Evolutionary conservation across 2,113 vertebrate species (phyloP).

Genomic region (Crotalus helleri): DNA sequence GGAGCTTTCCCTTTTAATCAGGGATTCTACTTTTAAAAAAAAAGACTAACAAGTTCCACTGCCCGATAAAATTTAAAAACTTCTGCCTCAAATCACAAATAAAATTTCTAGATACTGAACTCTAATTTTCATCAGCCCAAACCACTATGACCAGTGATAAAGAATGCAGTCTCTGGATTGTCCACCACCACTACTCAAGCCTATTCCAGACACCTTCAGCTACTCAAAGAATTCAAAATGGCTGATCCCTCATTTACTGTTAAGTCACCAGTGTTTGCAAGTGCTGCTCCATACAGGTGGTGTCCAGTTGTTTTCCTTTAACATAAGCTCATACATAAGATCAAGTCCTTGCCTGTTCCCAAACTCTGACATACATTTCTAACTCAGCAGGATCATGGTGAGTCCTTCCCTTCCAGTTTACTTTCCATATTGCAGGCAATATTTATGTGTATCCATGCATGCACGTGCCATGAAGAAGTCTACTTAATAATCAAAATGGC

Average conservation of each 20-base stretch:
- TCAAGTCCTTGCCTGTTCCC: background rate
- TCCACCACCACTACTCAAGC: background rate
- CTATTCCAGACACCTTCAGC: background rate
- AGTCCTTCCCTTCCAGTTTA: background rate
- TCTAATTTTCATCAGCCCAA: background rate
- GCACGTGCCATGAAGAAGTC: background rate
- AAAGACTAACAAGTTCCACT: too few relatives aligned
- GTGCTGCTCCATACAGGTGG: background rate
- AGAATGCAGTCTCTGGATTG: background rate
- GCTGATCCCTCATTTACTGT: background rate
- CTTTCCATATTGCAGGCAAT: background rate
- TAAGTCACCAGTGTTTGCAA: background rate
- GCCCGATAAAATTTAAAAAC: too few relatives aligned
- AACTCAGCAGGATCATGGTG: background rate
- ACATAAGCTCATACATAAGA: background rate
- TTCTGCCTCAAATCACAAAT: too few relatives aligned
- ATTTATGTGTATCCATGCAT: too few relatives aligned
- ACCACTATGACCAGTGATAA: background rate
- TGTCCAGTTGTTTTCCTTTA: background rate
- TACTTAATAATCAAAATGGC: background rate
- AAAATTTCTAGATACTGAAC: too few relatives aligned
- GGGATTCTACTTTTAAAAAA: too few relatives aligned
- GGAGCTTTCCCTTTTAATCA: too few relatives aligned
- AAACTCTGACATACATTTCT: background rate
- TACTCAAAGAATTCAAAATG: background rate